Percentiles rank a stretch among this genome's conserved stretches.
Conservation (phyloP, 2,797 vertebrate species). For the Amblyopsis hoosieri region DNA sequence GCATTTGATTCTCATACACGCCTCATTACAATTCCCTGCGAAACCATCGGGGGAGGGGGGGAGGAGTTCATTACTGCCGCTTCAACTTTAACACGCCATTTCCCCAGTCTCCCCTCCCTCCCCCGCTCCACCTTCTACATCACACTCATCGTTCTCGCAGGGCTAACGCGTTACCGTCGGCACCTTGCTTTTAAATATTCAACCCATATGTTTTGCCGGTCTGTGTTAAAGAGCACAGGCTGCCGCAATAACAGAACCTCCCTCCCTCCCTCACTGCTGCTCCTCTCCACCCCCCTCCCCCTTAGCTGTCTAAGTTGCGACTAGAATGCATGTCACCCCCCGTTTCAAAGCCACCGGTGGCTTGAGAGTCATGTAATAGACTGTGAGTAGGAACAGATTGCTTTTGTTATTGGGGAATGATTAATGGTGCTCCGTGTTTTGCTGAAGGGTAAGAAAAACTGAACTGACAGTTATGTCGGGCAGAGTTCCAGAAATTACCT, state of each 20-base stretch:
- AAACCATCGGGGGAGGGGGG: conserved; percentile 26
- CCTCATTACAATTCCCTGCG: conserved; percentile 65
- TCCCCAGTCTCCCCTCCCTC: conserved; percentile 43
- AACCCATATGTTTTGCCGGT: conserved; percentile 55
- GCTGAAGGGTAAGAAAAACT: conserved; percentile 8
- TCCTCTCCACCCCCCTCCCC: not conserved
- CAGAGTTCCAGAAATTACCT: conserved; percentile 12
- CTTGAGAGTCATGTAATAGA: conserved; percentile 17
- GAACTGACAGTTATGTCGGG: conserved; percentile 1
- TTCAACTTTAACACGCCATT: too few relatives aligned
- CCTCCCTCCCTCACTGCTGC: conserved; percentile 22
- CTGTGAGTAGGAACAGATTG: conserved; percentile 22
- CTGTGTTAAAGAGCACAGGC: conserved; percentile 33
- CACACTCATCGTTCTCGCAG: conserved; percentile 42
- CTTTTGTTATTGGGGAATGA: conserved; percentile 42
- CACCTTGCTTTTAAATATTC: conserved; percentile 65
- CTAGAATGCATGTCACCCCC: conserved; percentile 47
- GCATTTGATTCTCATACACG: conserved; percentile 40
- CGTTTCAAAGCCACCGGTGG: conserved; percentile 41
- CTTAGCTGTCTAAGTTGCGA: conserved; percentile 22
- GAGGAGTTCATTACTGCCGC: conserved; percentile 54
- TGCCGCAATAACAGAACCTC: conserved; percentile 53
- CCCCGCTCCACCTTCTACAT: conserved; percentile 15
- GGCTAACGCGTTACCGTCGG: conserved; percentile 27
- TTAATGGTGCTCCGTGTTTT: conserved; percentile 31